Conservation (phyloP, 2,888 invertebrate genomes). For the Calameuta idolon region DNA sequence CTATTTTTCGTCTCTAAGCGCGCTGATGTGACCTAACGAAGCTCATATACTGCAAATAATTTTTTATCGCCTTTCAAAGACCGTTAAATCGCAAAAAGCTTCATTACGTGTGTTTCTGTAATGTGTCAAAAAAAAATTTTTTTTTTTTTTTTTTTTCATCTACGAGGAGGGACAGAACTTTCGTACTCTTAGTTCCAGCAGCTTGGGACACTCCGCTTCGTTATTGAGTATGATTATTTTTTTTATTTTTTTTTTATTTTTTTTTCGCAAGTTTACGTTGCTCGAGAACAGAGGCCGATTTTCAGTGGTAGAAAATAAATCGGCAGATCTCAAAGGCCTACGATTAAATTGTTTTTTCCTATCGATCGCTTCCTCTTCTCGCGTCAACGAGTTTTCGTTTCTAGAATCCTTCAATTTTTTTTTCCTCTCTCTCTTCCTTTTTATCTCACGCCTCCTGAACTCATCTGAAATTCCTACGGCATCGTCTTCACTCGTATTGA, state of each 20-base stretch:
- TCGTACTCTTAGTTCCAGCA: not conserved
- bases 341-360: not conserved
- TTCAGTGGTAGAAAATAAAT: not conserved
- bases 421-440: not conserved
- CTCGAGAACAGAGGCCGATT: too few species aligned
- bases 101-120: not conserved
- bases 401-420: too few species aligned
- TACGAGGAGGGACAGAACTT: not conserved
- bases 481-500: not conserved
- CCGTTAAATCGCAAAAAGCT: not conserved
- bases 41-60: not conserved
- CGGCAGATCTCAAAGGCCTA: not conserved
- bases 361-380: not conserved
- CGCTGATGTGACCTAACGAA: not conserved
- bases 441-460: not conserved
- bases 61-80: not conserved
- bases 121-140: not conserved
- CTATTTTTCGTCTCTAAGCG: not conserved
- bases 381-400: not conserved
- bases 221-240: too few species aligned
- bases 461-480: not conserved
- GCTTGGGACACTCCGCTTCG: too few species aligned
- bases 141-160: not conserved
- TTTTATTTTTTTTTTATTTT: too few species aligned
- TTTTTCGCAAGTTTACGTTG: too few species aligned